Evolutionary conservation across 2,113 vertebrate genomes (phyloP).

Genomic region (Speoplatyrhinus poulsoni): DNA sequence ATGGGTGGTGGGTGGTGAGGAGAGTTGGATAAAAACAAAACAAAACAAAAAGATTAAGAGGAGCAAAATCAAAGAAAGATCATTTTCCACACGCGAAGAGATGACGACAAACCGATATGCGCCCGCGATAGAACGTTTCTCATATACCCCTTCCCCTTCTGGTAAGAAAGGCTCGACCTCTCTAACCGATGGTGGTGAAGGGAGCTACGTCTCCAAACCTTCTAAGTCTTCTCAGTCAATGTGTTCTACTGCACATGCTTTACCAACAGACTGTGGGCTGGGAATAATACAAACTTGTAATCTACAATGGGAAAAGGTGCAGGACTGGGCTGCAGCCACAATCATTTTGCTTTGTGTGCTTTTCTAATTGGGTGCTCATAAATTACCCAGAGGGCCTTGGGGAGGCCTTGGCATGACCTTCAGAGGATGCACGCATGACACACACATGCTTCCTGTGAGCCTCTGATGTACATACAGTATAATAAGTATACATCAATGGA

Average conservation of each 20-base stretch:
- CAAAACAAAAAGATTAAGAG: constrained; percentile 14
- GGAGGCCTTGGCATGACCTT: constrained; percentile 20
- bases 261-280: constrained; percentile 51
- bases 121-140: neutral
- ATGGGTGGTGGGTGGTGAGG: neutral
- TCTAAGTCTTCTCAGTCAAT: constrained; percentile 22
- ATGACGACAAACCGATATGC: neutral
- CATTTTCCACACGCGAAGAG: constrained; percentile 22
- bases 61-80: constrained; percentile 42
- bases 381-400: constrained; percentile 53
- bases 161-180: neutral
- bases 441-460: neutral
- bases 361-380: constrained; percentile 62
- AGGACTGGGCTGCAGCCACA: constrained; percentile 45
- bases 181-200: neutral
- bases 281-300: constrained; percentile 18
- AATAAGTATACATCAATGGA: too few relatives aligned
- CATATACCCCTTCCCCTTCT: too few relatives aligned
- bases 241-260: constrained; percentile 61
- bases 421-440: constrained; percentile 7
- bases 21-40: constrained; percentile 7
- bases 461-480: too few relatives aligned
- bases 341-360: constrained; percentile 61
- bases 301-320: constrained; percentile 36
- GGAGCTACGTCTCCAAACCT: neutral